phyloP scores from a whole-genome alignment of 37 sponge, comb jelly and placozoan species.

The Ephydatia muelleri region DNA sequence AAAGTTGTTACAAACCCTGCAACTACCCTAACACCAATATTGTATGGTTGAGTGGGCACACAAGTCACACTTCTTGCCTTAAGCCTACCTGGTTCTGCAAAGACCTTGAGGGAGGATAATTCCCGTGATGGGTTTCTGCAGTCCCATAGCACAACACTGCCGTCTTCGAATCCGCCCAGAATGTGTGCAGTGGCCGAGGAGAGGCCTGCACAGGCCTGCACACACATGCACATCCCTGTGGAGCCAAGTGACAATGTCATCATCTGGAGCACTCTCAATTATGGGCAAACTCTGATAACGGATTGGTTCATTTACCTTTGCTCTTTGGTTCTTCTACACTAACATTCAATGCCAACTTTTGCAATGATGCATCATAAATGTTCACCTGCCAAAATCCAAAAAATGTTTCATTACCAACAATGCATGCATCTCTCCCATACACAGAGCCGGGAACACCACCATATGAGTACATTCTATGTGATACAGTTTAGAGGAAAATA shows the following conservation, averaged over 20 bases:
- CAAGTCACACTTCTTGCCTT: not conserved
- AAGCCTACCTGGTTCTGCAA: conserved; percentile 57
- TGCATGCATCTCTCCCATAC: no score
- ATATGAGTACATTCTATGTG: no score
- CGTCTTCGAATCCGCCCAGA: conserved; percentile 76
- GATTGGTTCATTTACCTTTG: not conserved
- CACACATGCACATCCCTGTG: conserved; percentile 64
- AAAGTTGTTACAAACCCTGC: no score
- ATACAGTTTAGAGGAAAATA: no score
- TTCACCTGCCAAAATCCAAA: conserved; percentile 9
- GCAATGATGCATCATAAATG: not conserved
- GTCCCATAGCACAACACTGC: conserved; percentile 66
- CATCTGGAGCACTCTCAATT: no score
- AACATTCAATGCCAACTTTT: not conserved
- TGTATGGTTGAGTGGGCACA: not conserved
- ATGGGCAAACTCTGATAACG: not conserved
- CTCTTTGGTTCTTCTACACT: not conserved
- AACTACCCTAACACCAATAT: no score
- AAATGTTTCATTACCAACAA: not conserved
- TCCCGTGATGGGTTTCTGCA: conserved; percentile 9
- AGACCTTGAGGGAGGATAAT: conserved; percentile 35
- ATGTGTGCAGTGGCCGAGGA: conserved; percentile 14
- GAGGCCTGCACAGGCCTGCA: not conserved
- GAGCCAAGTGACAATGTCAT: not conserved
- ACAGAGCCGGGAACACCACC: no score